phyloP scores from a whole-genome alignment of 2,797 vertebrate species.

The Halcyon chelicuti region DNA sequence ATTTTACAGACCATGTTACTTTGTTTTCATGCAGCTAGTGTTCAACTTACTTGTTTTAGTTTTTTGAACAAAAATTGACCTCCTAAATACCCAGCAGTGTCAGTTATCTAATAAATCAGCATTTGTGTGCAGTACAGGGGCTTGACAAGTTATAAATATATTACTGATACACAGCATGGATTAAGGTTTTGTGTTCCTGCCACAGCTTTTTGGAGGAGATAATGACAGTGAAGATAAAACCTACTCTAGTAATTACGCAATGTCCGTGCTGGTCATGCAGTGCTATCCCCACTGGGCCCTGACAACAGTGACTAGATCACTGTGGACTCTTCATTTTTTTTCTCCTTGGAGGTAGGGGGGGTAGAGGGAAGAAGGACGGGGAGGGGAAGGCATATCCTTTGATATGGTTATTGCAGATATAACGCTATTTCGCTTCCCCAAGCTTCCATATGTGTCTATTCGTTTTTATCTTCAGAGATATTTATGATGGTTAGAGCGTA shows the following conservation, averaged over 20 bases:
- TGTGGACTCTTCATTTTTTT: not conserved
- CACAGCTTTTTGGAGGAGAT: not conserved
- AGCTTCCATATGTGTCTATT: not conserved
- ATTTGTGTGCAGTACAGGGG: not conserved
- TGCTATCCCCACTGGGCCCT: not conserved
- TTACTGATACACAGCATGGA: not conserved
- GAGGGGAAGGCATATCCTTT: not conserved
- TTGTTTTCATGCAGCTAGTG: accelerated
- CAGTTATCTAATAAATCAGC: not conserved
- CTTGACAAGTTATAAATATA: not conserved
- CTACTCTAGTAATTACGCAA: not conserved
- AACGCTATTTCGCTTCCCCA: not conserved
- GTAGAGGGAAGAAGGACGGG: not conserved
- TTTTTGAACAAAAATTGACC: not conserved
- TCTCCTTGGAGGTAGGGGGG: not conserved
- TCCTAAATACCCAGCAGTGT: not conserved
- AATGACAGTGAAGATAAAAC: not conserved
- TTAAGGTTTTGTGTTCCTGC: not conserved
- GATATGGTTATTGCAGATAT: not conserved
- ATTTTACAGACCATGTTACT: not conserved
- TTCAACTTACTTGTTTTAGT: not conserved
- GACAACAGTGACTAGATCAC: not conserved
- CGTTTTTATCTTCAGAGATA: not conserved
- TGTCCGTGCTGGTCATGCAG: not conserved
- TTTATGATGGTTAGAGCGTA: not conserved